phyloP scores from a whole-genome alignment of 2,888 invertebrate species.

The Acleris cristana region DNA sequence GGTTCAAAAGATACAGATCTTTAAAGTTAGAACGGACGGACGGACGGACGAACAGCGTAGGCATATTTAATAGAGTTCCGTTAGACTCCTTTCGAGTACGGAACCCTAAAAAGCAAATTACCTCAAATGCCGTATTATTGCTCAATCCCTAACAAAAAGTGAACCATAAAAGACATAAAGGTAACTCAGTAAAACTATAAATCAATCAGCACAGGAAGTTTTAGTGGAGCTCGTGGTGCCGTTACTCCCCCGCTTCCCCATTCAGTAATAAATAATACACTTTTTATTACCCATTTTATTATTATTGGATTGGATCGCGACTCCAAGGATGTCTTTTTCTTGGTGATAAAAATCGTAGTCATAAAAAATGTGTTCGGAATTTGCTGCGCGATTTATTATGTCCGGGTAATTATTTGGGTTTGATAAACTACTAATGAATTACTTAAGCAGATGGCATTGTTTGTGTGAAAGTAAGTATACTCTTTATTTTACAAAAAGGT shows the following conservation, averaged over 20 bases:
- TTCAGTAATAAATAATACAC: conserved; percentile 39
- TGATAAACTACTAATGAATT: neutral
- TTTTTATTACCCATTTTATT: conserved; percentile 29
- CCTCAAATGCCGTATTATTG: too few species aligned
- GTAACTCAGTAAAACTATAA: conserved; percentile 11
- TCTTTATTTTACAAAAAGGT: too few species aligned
- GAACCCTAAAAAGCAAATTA: too few species aligned
- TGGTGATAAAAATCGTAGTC: conserved; percentile 20
- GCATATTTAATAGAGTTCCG: too few species aligned
- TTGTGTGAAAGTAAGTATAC: too few species aligned
- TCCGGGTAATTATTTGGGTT: neutral
- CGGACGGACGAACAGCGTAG: too few species aligned
- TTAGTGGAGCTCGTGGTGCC: conserved; percentile 14
- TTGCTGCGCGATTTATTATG: neutral
- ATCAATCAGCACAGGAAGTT: conserved; percentile 20
- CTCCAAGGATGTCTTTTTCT: conserved; percentile 13
- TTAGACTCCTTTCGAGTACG: too few species aligned
- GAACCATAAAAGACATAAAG: conserved; percentile 2
- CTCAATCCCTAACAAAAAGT: neutral
- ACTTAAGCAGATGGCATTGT: too few species aligned
- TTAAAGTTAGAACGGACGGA: too few species aligned
- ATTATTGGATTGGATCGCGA: conserved; percentile 23
- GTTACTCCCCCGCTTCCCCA: conserved; percentile 4
- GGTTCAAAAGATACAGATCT: too few species aligned
- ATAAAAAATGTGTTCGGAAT: conserved; percentile 16